Evolutionary conservation across 2,888 invertebrate genomes (phyloP), one percentile per base, ranked within the genome.

Genomic region (Boloria selene): DNA sequence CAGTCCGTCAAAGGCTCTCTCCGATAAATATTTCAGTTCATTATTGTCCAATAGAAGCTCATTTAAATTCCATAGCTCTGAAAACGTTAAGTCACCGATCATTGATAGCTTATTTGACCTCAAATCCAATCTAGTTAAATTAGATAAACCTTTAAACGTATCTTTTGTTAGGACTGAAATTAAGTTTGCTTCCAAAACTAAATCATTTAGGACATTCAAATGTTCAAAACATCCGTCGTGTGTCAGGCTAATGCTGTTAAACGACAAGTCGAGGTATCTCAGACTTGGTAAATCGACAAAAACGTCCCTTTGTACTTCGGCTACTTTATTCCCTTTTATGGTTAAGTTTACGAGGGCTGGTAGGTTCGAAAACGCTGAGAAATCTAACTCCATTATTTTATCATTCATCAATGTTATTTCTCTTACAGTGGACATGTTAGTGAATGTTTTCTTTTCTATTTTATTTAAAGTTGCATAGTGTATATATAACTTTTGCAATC

Each of bases 151-250:
- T 70, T 94, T 93, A 82, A 97, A 97, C 71, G 95, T 96, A 76
- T 96, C 96, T 75, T 94, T 94, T 70, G 96, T 96, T 78, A 97
- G 87, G 52, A 95, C 94, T 62, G 94, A 94, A 75, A 97, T 94
- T 80, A 94, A 94, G 92, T 95, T 97, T 73, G 93, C 93, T 77
- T 96, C 96, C 74, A 98, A 87, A 82, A 97, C 96, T 72, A 98
- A 90, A 77, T 96, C 96, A 70, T 95, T 94, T 65, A 98, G 93
- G 72, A 95, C 94, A 17, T 93, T 93, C 80, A 97, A 87, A 78
- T 95, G 94, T 76, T 94, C 93, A 81, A 97, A 97, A 69, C 98
- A 96, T 74, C 96, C 96, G 72, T 97, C 97, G 78, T 98, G 98
- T 53, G 97, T 93, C 59, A 95, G 93, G 78, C 96, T 96, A 73